Evolutionary conservation across 2,113 vertebrate species (phyloP).

Genomic region (Actenoides hombroni): DNA sequence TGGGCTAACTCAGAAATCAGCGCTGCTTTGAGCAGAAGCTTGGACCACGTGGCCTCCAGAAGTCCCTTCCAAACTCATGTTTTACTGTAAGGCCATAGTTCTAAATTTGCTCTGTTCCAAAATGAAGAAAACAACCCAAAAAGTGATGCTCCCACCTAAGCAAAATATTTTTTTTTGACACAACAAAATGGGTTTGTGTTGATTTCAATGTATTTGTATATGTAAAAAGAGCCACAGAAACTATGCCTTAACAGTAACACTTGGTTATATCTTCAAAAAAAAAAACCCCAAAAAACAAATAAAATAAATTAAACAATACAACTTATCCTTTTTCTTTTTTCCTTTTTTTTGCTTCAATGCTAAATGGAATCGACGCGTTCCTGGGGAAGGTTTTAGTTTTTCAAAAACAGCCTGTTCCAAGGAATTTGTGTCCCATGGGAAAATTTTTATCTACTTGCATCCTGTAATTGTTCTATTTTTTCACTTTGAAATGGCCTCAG

Average conservation of each 20-base stretch:
- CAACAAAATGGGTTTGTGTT: not conserved
- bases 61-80: not conserved
- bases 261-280: not conserved
- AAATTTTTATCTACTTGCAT: not conserved
- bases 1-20: not conserved
- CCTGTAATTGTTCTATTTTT: constrained; percentile 34
- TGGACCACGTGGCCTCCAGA: not conserved
- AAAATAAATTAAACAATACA: not conserved
- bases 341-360: not conserved
- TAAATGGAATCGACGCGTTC: not conserved
- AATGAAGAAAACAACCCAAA: not conserved
- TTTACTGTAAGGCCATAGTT: not conserved
- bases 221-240: not conserved
- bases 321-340: not conserved
- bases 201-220: not conserved
- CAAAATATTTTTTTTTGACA: not conserved
- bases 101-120: not conserved
- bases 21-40: not conserved
- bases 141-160: not conserved
- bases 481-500: not conserved
- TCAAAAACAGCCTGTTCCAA: not conserved
- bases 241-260: not conserved
- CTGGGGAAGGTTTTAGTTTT: not conserved
- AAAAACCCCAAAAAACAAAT: not conserved
- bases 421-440: not conserved